These are phyloP conservation scores for Valencia hispanica DNA, from an alignment of 2,797 vertebrate genomes.

Conservation along the genomic window DNA sequence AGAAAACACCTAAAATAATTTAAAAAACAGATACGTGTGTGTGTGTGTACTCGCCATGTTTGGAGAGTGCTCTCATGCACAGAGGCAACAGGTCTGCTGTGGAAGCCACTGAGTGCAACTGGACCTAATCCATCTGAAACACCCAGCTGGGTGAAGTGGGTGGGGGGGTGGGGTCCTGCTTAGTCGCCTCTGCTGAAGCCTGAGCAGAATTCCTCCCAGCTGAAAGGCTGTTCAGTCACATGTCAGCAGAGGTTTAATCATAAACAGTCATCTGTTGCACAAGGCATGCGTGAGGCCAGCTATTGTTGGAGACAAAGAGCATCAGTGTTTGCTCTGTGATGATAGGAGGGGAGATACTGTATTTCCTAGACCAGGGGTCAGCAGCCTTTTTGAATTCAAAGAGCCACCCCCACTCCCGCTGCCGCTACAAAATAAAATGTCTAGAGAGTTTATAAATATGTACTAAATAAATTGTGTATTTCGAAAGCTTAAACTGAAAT, in stretches of 20 bases:
- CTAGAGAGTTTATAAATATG: no score
- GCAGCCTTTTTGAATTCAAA: no score
- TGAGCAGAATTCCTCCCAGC: constrained; percentile 71
- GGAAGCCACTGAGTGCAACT: constrained; percentile 51
- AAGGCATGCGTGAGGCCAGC: constrained; percentile 29
- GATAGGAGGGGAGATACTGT: constrained; percentile 1
- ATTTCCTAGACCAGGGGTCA: neutral
- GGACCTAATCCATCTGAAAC: constrained; percentile 54
- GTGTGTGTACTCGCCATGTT: constrained; percentile 76
- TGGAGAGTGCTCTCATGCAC: constrained; percentile 49
- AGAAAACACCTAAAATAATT: no score
- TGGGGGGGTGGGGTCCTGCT: constrained; percentile 57
- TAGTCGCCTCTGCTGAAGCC: constrained; percentile 75
- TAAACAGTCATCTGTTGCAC: constrained; percentile 44
- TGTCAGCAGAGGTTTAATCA: constrained; percentile 57
- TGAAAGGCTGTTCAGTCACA: constrained; percentile 31
- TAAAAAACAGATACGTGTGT: no score
- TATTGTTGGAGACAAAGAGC: constrained; percentile 2
- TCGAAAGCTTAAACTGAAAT: no score
- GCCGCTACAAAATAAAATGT: no score
- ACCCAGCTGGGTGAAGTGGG: neutral
- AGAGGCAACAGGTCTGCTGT: constrained; percentile 40
- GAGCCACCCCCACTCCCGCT: no score
- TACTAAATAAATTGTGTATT: no score
- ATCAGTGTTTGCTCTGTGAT: constrained; percentile 25